Evolutionary conservation across 2,113 vertebrate genomes (phyloP).

Genomic region (Brachyistius frenatus): DNA sequence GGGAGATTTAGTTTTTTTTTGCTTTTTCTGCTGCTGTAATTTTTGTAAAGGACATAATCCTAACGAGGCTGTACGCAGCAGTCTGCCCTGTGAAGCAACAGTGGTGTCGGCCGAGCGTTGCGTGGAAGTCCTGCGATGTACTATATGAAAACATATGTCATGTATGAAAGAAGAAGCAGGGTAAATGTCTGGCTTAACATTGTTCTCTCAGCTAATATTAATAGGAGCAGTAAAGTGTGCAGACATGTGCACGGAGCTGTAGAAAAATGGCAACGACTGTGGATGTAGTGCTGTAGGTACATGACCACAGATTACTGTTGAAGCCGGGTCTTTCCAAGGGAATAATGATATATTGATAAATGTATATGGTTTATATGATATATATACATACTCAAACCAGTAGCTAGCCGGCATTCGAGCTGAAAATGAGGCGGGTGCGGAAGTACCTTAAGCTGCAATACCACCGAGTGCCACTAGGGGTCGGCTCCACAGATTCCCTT

Average conservation of each 20-base stretch:
- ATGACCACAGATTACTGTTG: not conserved
- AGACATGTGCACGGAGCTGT: not conserved
- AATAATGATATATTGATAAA: not conserved
- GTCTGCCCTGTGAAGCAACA: not conserved
- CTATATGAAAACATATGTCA: not conserved
- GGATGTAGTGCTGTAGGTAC: not conserved
- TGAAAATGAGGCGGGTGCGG: too few relatives aligned
- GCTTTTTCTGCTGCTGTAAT: too few relatives aligned
- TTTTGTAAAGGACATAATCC: not conserved
- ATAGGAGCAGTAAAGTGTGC: not conserved
- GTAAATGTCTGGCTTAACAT: not conserved
- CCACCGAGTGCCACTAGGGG: too few relatives aligned
- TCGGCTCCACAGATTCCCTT: too few relatives aligned
- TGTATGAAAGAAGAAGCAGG: not conserved
- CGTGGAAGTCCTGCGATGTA: not conserved
- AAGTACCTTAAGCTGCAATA: too few relatives aligned
- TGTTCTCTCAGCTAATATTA: not conserved
- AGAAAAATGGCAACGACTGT: not conserved
- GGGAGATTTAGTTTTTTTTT: too few relatives aligned
- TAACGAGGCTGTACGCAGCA: not conserved
- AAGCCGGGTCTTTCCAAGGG: not conserved
- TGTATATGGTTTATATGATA: too few relatives aligned
- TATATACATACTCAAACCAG: too few relatives aligned
- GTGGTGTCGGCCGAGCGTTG: not conserved
- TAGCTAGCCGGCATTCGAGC: too few relatives aligned